Conservation (phyloP, 2,888 invertebrate genomes). For the Eristalinus aeneus region DNA sequence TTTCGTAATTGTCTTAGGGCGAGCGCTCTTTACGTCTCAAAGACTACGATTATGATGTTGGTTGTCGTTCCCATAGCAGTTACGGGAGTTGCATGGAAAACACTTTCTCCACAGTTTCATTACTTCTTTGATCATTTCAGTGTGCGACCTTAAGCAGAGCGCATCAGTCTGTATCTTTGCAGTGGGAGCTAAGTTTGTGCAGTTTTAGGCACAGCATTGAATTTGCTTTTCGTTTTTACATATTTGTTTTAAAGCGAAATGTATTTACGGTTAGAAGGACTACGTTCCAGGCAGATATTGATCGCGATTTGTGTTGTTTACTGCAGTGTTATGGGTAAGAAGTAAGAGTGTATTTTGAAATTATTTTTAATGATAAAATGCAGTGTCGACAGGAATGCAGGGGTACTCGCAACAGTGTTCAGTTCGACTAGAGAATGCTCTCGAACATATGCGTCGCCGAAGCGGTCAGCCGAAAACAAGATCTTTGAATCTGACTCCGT, state of each 20-base stretch:
- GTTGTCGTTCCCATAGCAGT: slow-evolving; percentile 57
- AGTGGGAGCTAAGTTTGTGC: not conserved
- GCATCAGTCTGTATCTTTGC: slow-evolving; percentile 52
- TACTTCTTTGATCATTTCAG: slow-evolving; percentile 67
- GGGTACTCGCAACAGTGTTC: slow-evolving; percentile 82
- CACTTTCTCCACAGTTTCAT: slow-evolving; percentile 68
- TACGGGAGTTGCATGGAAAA: slow-evolving; percentile 63
- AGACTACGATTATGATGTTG: slow-evolving; percentile 66
- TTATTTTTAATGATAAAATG: not conserved
- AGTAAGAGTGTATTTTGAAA: not conserved
- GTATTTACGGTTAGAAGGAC: slow-evolving; percentile 29
- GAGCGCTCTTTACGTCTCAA: slow-evolving; percentile 61
- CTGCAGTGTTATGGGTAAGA: slow-evolving; percentile 46
- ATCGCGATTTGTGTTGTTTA: slow-evolving; percentile 12
- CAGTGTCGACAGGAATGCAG: slow-evolving; percentile 27
- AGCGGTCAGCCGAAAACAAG: slow-evolving; percentile 75
- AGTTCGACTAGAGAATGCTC: slow-evolving; percentile 84
- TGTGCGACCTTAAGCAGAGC: slow-evolving; percentile 69
- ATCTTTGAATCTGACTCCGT: slow-evolving; percentile 76
- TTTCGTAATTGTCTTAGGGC: slow-evolving; percentile 70
- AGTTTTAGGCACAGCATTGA: not conserved
- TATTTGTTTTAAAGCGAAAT: slow-evolving; percentile 11
- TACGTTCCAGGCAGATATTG: slow-evolving; percentile 23
- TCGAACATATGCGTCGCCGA: slow-evolving; percentile 83
- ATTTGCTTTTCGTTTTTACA: slow-evolving; percentile 29